A percentile compares a stretch with the other conserved stretches of the same genome.
Conservation (phyloP, 37 sponge, comb jelly and placozoan genomes). For the Dysidea cf. avara region DNA sequence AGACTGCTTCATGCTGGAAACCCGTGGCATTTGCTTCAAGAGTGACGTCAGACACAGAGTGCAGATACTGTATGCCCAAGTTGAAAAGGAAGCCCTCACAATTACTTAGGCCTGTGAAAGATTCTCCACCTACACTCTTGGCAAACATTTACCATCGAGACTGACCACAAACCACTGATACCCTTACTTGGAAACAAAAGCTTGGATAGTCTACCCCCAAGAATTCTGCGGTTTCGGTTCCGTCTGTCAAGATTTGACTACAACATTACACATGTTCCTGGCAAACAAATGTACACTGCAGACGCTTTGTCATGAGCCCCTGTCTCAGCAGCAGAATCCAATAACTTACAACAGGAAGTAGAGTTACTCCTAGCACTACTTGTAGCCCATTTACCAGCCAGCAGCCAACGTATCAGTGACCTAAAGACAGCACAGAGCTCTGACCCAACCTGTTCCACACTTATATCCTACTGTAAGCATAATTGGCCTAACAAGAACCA, state of each 20-base stretch:
- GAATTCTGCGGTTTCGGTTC: constrained; percentile 19
- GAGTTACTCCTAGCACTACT: not conserved
- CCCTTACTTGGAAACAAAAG: too few relatives aligned
- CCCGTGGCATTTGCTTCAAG: constrained; percentile 17
- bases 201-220: constrained; percentile 25
- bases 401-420: too few relatives aligned
- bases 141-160: too few relatives aligned
- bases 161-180: too few relatives aligned
- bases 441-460: too few relatives aligned
- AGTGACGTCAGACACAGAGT: not conserved
- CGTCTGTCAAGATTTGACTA: not conserved
- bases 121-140: too few relatives aligned
- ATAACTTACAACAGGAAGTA: too few relatives aligned
- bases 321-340: not conserved
- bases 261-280: constrained; percentile 11
- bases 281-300: constrained; percentile 16
- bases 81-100: too few relatives aligned
- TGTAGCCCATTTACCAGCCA: not conserved
- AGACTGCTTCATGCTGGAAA: constrained; percentile 2
- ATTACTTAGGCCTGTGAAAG: too few relatives aligned
- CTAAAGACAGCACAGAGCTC: too few relatives aligned
- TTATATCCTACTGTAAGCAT: not conserved
- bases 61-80: too few relatives aligned
- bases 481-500: constrained; percentile 9
- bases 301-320: constrained; percentile 27